These are phyloP conservation scores for Indicator maculatus DNA, from an alignment of 2,113 vertebrate genomes.

Conservation along the genomic window DNA sequence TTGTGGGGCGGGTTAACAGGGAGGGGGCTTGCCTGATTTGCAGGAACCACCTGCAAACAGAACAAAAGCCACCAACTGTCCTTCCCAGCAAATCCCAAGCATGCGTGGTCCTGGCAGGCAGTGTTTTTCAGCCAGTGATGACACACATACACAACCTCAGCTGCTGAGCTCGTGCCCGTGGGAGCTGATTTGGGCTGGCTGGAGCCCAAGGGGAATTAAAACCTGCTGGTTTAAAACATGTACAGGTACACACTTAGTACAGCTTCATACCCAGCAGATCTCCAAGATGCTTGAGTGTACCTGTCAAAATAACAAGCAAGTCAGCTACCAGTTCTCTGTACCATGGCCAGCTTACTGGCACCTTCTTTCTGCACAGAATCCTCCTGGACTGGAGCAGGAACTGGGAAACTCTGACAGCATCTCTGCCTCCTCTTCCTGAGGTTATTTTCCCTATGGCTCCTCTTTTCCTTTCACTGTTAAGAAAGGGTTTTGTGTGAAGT, in stretches of 20 bases:
- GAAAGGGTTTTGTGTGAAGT: neutral
- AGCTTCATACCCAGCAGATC: neutral
- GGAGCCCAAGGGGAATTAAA: neutral
- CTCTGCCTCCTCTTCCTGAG: accelerated
- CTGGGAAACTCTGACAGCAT: accelerated
- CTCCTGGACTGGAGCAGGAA: neutral
- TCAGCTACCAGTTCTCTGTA: neutral
- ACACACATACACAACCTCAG: accelerated
- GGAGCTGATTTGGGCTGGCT: neutral
- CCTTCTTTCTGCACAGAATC: neutral
- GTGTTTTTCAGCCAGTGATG: neutral
- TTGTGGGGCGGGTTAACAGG: neutral
- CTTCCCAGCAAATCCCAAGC: neutral
- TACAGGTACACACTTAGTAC: neutral
- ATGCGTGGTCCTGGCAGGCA: neutral
- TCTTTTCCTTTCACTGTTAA: neutral
- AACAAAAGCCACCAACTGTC: neutral
- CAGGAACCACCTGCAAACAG: neutral
- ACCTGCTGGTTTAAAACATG: neutral
- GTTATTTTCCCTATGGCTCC: neutral
- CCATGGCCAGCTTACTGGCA: neutral
- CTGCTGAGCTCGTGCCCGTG: neutral
- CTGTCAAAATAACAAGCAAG: neutral
- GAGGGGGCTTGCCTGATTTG: neutral
- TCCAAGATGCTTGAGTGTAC: neutral